These are phyloP conservation scores for Pongo abelii DNA, from an alignment of 2,113 vertebrate genomes.

Conservation along the genomic window DNA sequence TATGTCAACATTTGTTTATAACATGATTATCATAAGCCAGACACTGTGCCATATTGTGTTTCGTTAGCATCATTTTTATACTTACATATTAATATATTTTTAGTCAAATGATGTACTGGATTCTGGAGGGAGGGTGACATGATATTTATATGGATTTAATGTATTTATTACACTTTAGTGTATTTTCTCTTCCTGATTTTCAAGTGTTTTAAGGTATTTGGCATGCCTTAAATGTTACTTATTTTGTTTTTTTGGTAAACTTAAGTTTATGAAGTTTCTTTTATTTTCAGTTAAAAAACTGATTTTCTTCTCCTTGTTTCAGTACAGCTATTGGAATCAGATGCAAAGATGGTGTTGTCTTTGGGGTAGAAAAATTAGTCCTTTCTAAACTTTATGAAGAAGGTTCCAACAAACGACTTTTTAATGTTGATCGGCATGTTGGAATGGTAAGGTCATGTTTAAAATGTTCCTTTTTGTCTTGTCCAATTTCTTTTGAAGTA, in stretches of 20 bases:
- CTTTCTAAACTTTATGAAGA: conserved; percentile 99
- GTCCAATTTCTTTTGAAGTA: conserved; percentile 39
- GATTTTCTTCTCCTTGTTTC: conserved; percentile 68
- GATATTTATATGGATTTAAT: neutral
- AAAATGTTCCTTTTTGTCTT: conserved; percentile 49
- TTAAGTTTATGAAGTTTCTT: conserved; percentile 11
- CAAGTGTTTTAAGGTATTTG: conserved; percentile 22
- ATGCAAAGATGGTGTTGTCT: conserved; percentile 98
- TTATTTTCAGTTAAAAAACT: conserved; percentile 64
- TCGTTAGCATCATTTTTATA: conserved; percentile 11
- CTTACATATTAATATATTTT: neutral
- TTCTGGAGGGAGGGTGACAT: neutral
- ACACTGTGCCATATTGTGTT: neutral
- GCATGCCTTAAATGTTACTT: neutral
- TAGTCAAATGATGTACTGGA: neutral
- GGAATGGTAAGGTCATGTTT: conserved; percentile 91
- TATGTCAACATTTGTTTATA: neutral
- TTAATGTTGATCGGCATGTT: conserved; percentile 97
- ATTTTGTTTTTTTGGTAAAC: neutral
- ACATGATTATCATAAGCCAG: neutral
- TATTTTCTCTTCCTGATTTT: conserved; percentile 24
- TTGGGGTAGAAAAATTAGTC: conserved; percentile 98
- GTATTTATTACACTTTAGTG: neutral
- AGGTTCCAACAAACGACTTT: conserved; percentile 98
- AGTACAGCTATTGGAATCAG: conserved; percentile 98